phyloP scores from a whole-genome alignment of 2,797 vertebrate genomes.

The Scarus forsteni region DNA sequence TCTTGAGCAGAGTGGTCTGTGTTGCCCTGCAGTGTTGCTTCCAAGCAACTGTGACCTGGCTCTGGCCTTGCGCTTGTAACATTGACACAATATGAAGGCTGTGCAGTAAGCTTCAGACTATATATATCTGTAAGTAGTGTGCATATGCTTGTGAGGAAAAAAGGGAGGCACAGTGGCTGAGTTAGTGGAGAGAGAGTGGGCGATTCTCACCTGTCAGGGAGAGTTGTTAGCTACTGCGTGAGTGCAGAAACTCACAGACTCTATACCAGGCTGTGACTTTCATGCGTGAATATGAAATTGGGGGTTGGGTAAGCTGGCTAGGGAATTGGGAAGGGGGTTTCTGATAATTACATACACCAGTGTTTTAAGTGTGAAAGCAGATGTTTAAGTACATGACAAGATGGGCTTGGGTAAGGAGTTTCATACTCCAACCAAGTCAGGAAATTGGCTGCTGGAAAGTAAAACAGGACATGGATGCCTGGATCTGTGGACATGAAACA shows the following conservation, averaged over 20 bases:
- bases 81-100: conserved; percentile 56
- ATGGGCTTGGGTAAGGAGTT: conserved; percentile 32
- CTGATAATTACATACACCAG: conserved; percentile 51
- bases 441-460: conserved; percentile 32
- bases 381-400: conserved; percentile 41
- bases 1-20: conserved; percentile 68
- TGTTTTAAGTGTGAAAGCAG: conserved; percentile 43
- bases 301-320: conserved; percentile 38
- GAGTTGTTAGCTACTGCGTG: conserved; percentile 77
- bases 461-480: conserved; percentile 33
- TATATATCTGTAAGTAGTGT: conserved; percentile 39
- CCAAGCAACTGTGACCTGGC: conserved; percentile 47
- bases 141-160: conserved; percentile 26
- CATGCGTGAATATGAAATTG: conserved; percentile 77
- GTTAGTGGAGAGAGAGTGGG: conserved; percentile 67
- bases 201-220: conserved; percentile 79
- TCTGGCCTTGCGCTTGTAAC: conserved; percentile 68
- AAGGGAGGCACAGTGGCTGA: conserved; percentile 18
- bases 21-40: conserved; percentile 75
- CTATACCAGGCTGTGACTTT: conserved; percentile 78
- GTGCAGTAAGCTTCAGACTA: conserved; percentile 29
- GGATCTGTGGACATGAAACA: not conserved
- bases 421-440: conserved; percentile 36
- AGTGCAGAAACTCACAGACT: conserved; percentile 80
- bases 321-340: conserved; percentile 31